Evolutionary conservation across 2,113 vertebrate genomes (phyloP), one percentile per base, ranked within the genome.

Genomic region (Etheostoma spectabile): DNA sequence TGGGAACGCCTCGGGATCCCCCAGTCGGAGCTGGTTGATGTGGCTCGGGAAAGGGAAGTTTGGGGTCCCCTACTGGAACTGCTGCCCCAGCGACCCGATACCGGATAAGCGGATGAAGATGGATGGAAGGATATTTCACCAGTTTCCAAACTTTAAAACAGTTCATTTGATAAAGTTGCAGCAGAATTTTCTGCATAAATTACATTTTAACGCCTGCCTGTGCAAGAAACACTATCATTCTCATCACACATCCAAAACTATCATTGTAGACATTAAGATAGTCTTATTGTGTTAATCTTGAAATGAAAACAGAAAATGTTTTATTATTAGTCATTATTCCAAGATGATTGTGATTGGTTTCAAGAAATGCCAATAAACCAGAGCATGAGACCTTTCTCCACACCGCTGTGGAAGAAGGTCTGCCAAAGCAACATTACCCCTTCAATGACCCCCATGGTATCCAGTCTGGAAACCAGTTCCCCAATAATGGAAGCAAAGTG

Each of bases 391-490:
- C 38, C 38, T 8, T 3, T 8, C 38, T 38, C 38, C 38, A 6
- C 38, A 38, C 8, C 8, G 8, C 38, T 38, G 38, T 38, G 8
- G 38, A 38, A 8, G 8, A 38, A 38, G 38, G 38, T 8, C 38
- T 38, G 38, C 8, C 38, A 10, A 38, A 38, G 38, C 38, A 8
- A 38, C 8, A 38, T 8, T 38, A 38, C 38, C 66, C 33, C 22
- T 64, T 48, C 5, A 46, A 1, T 65, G 59, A 63, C 22, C 18
- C 48, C 13, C 1, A 7, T 6, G 15, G 2, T 24, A 8, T 71
- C n/a, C 13, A 52, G 33, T 45, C 48, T 14, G 52, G 56, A 62
- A 62, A 38, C 82, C 70, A 63, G 48, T 55, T 55, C 57, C 76
- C 59, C 52, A 53, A 62, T 6, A 52, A 52, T 69, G 14, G 77